phyloP scores from a whole-genome alignment of 2,888 invertebrate species.

The Oxytorus armatus region DNA sequence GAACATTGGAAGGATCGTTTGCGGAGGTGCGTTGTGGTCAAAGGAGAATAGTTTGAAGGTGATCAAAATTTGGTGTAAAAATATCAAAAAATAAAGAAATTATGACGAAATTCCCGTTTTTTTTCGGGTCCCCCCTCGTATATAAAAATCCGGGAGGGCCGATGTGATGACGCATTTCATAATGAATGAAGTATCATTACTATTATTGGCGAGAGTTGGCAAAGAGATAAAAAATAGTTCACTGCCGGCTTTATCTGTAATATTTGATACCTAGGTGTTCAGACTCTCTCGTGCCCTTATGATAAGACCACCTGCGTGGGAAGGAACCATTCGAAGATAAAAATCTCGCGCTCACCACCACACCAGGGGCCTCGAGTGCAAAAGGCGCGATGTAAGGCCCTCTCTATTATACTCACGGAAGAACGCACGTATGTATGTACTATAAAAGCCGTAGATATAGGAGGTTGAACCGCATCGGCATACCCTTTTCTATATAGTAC shows the following conservation, averaged over 20 bases:
- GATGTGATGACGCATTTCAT: neutral
- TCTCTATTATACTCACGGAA: slow-evolving; percentile 36
- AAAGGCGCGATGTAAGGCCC: slow-evolving; percentile 41
- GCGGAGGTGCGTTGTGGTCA: too few relatives aligned
- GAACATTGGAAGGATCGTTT: too few relatives aligned
- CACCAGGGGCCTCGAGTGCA: slow-evolving; percentile 26
- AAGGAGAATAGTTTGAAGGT: too few relatives aligned
- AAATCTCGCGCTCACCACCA: slow-evolving; percentile 76
- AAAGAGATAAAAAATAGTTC: slow-evolving; percentile 7
- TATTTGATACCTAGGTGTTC: slow-evolving; percentile 33
- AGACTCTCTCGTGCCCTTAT: slow-evolving; percentile 60
- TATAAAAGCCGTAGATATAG: slow-evolving; percentile 50
- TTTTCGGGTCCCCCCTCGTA: too few relatives aligned
- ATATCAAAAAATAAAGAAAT: too few relatives aligned
- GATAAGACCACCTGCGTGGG: slow-evolving; percentile 81
- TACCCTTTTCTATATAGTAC: slow-evolving; percentile 16
- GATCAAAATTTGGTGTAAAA: too few relatives aligned
- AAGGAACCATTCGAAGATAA: slow-evolving; percentile 74
- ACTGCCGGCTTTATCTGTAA: neutral
- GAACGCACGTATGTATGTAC: neutral
- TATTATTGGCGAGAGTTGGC: neutral
- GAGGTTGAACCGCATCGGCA: slow-evolving; percentile 3
- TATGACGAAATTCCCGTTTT: too few relatives aligned
- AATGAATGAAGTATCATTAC: neutral
- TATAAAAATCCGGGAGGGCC: too few relatives aligned